A percentile compares a stretch with the other conserved stretches of the same genome.
phyloP scores from a whole-genome alignment of 1,140 invertebrate species.

The Panagrolaimus sp. region DNA sequence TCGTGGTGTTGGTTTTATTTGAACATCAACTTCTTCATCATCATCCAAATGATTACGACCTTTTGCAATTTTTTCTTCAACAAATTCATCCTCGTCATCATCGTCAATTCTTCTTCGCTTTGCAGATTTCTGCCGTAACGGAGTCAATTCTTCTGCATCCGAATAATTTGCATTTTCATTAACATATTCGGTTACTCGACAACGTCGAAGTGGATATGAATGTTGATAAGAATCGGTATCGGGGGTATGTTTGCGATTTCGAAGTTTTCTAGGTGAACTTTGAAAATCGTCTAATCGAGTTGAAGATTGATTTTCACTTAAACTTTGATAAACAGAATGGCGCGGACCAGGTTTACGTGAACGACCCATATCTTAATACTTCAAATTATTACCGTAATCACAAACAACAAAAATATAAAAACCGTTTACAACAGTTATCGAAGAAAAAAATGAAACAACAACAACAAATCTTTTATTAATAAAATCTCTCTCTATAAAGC shows the following conservation, averaged over 20 bases:
- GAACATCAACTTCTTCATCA: conserved; percentile 7
- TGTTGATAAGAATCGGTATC: too few species aligned
- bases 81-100: neutral
- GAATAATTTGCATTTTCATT: neutral
- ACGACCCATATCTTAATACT: too few species aligned
- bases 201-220: neutral
- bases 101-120: neutral
- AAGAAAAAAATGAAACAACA: neutral
- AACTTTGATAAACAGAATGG: neutral
- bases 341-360: too few species aligned
- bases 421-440: neutral
- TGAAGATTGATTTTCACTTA: neutral
- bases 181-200: neutral
- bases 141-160: neutral
- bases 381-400: too few species aligned
- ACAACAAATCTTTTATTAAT: too few species aligned
- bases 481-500: neutral
- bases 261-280: too few species aligned
- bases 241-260: too few species aligned
- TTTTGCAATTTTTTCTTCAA: neutral
- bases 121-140: neutral
- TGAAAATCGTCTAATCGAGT: neutral
- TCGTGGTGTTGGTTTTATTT: neutral
- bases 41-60: neutral
- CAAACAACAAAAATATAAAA: neutral